These are phyloP conservation scores for Drosophila pseudoobscura DNA, from an alignment of 1,140 invertebrate genomes.

Conservation along the genomic window DNA sequence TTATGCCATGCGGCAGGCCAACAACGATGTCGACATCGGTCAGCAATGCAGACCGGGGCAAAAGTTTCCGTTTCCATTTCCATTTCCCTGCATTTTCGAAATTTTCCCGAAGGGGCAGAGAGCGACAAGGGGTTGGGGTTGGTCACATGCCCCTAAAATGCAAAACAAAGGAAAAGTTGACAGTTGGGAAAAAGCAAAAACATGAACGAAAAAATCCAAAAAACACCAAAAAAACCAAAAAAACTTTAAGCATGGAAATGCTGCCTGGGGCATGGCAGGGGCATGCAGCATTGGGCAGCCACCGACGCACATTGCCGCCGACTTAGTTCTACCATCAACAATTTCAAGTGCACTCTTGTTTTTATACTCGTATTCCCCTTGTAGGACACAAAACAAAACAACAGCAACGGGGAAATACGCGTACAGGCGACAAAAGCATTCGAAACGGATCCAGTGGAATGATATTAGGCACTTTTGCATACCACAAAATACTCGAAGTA, in stretches of 20 bases:
- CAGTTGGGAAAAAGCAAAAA: conserved; percentile 31
- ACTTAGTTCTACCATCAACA: conserved; percentile 62
- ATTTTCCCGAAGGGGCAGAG: conserved; percentile 41
- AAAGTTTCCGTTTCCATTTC: conserved; percentile 51
- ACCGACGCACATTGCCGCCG: conserved; percentile 28
- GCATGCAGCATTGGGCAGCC: not conserved
- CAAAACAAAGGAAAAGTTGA: conserved; percentile 74
- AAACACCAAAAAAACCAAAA: conserved; percentile 19
- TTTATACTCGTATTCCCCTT: conserved; percentile 25
- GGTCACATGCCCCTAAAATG: conserved; percentile 43
- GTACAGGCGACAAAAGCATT: conserved; percentile 33
- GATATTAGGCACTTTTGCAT: not conserved
- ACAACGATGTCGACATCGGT: conserved; percentile 53
- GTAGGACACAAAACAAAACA: conserved; percentile 27
- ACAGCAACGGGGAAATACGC: not conserved
- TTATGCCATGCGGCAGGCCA: conserved; percentile 57
- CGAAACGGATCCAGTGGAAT: not conserved
- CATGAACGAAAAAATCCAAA: conserved; percentile 10
- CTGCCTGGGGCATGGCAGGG: conserved; percentile 12
- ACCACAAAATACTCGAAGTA: too few species aligned
- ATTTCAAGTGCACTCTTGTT: conserved; percentile 77
- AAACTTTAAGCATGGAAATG: conserved; percentile 50
- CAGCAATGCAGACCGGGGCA: conserved; percentile 38
- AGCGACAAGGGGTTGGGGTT: not conserved
- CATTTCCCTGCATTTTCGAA: conserved; percentile 66